Base-by-base conservation (phyloP, 1,140 invertebrate genomes). In the Anagrus nilaparvatae region DNA sequence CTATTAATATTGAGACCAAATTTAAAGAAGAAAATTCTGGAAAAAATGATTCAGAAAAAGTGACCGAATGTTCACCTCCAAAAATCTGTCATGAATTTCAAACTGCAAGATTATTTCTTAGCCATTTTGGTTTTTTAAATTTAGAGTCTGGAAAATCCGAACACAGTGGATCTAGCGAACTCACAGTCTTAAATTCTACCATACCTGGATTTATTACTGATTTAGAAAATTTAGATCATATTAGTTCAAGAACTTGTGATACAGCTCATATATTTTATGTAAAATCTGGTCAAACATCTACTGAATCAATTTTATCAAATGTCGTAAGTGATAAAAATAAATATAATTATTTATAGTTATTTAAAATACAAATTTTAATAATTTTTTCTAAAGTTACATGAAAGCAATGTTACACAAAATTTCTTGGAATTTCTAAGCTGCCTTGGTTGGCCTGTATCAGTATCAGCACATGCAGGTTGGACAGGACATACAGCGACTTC, bases 261-360 rank as follows among this genome's bases (percentile, higher is more conserved):
- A 97, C 94, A 1, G 89, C 87, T 47, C 90, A 96, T 61, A 75
- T 97, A 45, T 96, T 97, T 69, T 98, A 97, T 62, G 89, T 93
- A 0, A 82, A 84, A 60, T 76, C 84, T 30, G 85, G 87, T 1
- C 92, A 97, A 65, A 78, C 74, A 44, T 65, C 63, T 35, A 69
- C 80, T 1, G 61, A 76, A 32, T 84, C 94, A 46, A 93, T 97
- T 46, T 70, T 97, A 10, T 70, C 71, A 13, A 97, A 96, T 73
- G 81, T 79, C 57, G 75, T 87, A 73, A 60, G 72, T 67, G 40
- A 45, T 47, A 24, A 27, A 17, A 19, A 20, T 17, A 31, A 12
- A 29, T 10, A 10, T 29, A 10, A 8, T 19, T 8, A n/a, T n/a
- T n/a, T n/a, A 21, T 27, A 18, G 1, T 27, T 16, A 19, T 20